A percentile compares a stretch with the other conserved stretches of the same genome.
phyloP scores from a whole-genome alignment of 2,888 invertebrate genomes.

The Drosophila lutescens region DNA sequence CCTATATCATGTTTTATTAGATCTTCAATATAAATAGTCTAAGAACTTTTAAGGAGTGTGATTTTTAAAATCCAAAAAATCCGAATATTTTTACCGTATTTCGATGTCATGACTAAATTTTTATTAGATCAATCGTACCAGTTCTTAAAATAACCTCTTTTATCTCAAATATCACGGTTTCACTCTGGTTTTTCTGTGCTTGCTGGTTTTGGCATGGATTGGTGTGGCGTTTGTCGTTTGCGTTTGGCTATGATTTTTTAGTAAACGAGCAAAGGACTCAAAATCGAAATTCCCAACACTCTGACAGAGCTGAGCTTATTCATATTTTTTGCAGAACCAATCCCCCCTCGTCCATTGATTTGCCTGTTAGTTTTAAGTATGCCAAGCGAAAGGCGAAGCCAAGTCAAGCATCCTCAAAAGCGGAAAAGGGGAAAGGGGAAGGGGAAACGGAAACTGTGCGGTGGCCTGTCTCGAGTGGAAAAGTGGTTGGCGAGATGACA shows the following conservation, averaged over 20 bases:
- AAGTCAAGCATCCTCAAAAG: conserved; percentile 53
- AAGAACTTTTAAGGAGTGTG: too few relatives aligned
- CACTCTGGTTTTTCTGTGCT: not conserved
- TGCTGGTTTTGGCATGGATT: conserved; percentile 51
- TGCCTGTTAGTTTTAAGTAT: conserved; percentile 77
- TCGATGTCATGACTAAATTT: too few relatives aligned
- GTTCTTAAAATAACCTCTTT: not conserved
- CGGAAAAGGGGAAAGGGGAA: too few relatives aligned
- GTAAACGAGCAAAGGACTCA: conserved; percentile 43
- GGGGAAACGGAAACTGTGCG: conserved; percentile 11
- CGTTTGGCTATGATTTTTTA: conserved; percentile 53
- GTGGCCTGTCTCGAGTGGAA: conserved; percentile 62
- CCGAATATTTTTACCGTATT: too few relatives aligned
- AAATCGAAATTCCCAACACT: conserved; percentile 37
- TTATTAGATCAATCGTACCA: too few relatives aligned
- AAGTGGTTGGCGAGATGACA: conserved; percentile 24
- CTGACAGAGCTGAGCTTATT: conserved; percentile 51
- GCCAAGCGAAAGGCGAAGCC: conserved; percentile 63
- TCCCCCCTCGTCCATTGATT: conserved; percentile 55
- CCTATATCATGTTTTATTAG: too few relatives aligned
- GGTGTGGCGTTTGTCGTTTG: conserved; percentile 47
- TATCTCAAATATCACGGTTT: not conserved
- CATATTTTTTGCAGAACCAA: conserved; percentile 57
- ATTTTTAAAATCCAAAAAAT: too few relatives aligned
- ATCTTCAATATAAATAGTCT: too few relatives aligned